Percentiles rank a stretch among this genome's conserved stretches.
These are phyloP conservation scores for Holothuria glaberrima DNA, from an alignment of 35 echinoderm and acorn worm genomes.

Conservation along the genomic window DNA sequence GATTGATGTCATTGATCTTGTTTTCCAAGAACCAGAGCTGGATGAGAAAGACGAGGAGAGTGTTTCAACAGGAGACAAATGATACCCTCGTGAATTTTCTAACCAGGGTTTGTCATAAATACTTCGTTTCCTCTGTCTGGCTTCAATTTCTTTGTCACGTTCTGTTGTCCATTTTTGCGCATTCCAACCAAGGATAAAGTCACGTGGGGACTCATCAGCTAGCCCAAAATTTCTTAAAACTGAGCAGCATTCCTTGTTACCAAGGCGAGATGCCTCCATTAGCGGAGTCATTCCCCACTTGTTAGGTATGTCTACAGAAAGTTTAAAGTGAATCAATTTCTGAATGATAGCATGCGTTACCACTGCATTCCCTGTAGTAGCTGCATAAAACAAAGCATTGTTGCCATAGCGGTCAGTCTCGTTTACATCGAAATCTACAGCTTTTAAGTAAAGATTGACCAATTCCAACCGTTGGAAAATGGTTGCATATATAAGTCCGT, in stretches of 20 bases:
- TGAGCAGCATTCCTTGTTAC: constrained; percentile 56
- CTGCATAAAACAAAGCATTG: constrained; percentile 85
- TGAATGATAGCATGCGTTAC: constrained; percentile 54
- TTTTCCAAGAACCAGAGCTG: not conserved
- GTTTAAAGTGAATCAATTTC: constrained; percentile 68
- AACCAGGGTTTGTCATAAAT: constrained; percentile 83
- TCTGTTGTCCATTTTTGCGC: constrained; percentile 72
- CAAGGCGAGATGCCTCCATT: constrained; percentile 81
- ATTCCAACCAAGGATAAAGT: constrained; percentile 62
- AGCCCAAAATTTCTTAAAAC: constrained; percentile 59
- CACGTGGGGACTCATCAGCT: constrained; percentile 50
- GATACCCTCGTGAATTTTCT: not conserved
- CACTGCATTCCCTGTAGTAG: constrained; percentile 63
- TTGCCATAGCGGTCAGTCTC: constrained; percentile 80
- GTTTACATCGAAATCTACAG: constrained; percentile 85
- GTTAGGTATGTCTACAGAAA: constrained; percentile 65
- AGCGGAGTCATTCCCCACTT: constrained; percentile 89
- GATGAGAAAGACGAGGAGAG: constrained; percentile 20
- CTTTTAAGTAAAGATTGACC: constrained; percentile 64
- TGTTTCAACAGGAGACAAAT: not conserved
- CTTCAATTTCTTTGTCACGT: constrained; percentile 34
- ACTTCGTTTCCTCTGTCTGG: constrained; percentile 35
- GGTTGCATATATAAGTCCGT: constrained; percentile 86
- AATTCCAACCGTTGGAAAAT: constrained; percentile 71
- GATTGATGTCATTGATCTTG: not conserved